Evolutionary conservation across 2,888 invertebrate genomes (phyloP), one percentile per base, ranked within the genome.

Genomic region (Dryobotodes eremita): DNA sequence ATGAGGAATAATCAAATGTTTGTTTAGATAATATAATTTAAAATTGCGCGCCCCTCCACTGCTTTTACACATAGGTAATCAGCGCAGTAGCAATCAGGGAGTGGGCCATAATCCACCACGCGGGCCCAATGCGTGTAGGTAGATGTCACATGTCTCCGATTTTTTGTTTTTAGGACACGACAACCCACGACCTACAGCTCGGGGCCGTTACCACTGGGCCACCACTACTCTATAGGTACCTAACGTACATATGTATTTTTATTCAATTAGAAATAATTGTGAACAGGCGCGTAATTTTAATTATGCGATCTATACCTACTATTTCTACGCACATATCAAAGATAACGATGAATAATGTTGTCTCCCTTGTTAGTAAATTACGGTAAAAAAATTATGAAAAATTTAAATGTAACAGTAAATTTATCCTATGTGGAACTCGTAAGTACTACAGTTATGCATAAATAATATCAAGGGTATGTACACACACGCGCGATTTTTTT

Each of bases 301-400:
- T 59, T 3, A n/a, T 10, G 17, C 1, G 6, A 36, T 55, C 2
- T 10, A 17, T 23, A 55, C 31, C 48, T 53, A 15, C 15, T 69
- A 26, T 50, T 59, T 48, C 55, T 31, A 65, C 8, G 46, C 70
- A 62, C 64, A 82, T 82, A 85, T 85, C 75, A 86, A 69, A 59
- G 31, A 75, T n/a, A 15, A 57, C 13, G 23, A 71, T 66, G 61
- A 73, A 65, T 17, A 62, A 26, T 23, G 72, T 77, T 71, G 82
- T 68, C 46, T 79, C 15, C 17, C 62, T 73, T 69, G 17, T 31
- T 48, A 31, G n/a, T 26, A 20, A 26, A 50, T n/a, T 17, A 55
- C 31, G 36, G 50, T 42, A 64, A 53, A 31, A 36, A 20, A 68
- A 6, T 31, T 1, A 72, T 31, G 17, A 36, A 11, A 53, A 36